Evolutionary conservation across 2,797 vertebrate genomes (phyloP), one percentile per base, ranked within the genome.

Genomic region (Hypotaenidia okinawae): DNA sequence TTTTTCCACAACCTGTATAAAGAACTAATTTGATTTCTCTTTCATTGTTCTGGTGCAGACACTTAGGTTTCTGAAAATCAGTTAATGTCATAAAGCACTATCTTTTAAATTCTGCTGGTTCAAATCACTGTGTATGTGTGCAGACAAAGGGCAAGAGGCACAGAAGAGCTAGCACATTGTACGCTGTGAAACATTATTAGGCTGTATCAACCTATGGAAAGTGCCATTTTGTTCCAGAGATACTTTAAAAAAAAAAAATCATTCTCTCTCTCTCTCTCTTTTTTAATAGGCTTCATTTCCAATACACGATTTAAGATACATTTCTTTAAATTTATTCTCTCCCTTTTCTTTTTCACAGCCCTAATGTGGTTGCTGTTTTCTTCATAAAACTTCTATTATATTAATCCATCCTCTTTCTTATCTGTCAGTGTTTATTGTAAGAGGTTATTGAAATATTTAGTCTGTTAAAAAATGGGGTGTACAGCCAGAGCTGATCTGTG

Each of bases 11-110:
- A 73, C 18, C 13, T 57, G 6, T 58, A 47, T 72, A 32, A 68
- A 80, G 43, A 93, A 70, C 6, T 83, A 91, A 85, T 87, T 69
- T 52, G 52, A 79, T 83, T 81, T 81, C 10, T 28, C 39, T 89
- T 84, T 74, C 64, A 70, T 63, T 91, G 45, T 43, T 89, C 64
- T 85, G 57, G 61, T 45, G 54, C 39, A 63, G 63, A 84, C 49
- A 47, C 27, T 76, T 58, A 57, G 30, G 30, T n/a, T 82, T 79
- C 55, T 57, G 28, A 77, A 91, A 85, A 89, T 57, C 47, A 49
- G 35, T 43, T 91, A 82, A 87, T 64, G 45, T 27, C 45, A 70
- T 59, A 80, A 74, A 92, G 23, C 13, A 82, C 23, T 83, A 84
- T 52, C 19, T 84, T 86, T 88, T 45, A 63, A 76, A 64, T 76